Evolutionary conservation across 2,888 invertebrate genomes (phyloP).

Genomic region (Drosophila birchii): DNA sequence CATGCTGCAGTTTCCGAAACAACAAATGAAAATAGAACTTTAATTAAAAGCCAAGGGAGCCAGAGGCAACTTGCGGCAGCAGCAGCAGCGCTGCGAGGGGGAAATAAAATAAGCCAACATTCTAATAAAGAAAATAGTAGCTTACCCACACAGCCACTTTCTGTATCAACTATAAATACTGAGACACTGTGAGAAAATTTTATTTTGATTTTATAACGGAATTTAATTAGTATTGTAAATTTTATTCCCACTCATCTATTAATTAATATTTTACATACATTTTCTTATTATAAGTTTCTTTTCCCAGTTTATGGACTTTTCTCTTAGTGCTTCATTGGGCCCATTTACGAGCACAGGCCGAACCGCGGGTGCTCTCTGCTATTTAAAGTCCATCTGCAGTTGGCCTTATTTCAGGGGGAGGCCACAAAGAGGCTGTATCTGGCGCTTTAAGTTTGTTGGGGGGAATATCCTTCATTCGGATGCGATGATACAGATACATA

Average conservation of each 20-base stretch:
- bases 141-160: constrained; percentile 11
- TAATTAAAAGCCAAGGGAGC: constrained; percentile 62
- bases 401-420: constrained; percentile 54
- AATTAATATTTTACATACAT: too few relatives aligned
- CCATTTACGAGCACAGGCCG: constrained; percentile 41
- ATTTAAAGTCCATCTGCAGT: constrained; percentile 65
- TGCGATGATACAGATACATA: constrained; percentile 40
- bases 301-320: background rate
- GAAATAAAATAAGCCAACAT: constrained; percentile 43
- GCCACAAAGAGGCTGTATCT: constrained; percentile 35
- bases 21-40: constrained; percentile 77
- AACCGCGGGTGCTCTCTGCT: constrained; percentile 63
- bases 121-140: constrained; percentile 58
- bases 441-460: constrained; percentile 33
- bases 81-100: constrained; percentile 18
- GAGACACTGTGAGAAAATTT: background rate
- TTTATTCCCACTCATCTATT: too few relatives aligned
- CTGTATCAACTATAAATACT: constrained; percentile 6
- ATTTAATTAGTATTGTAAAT: too few relatives aligned
- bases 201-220: accelerated
- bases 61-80: constrained; percentile 14
- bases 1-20: constrained; percentile 54
- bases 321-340: constrained; percentile 11
- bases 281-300: too few relatives aligned
- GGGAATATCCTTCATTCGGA: constrained; percentile 10